Evolutionary conservation across 30 jellyfish, hydroid and myxozoan genomes (phyloP).

Genomic region (Catostylus mosaicus): DNA sequence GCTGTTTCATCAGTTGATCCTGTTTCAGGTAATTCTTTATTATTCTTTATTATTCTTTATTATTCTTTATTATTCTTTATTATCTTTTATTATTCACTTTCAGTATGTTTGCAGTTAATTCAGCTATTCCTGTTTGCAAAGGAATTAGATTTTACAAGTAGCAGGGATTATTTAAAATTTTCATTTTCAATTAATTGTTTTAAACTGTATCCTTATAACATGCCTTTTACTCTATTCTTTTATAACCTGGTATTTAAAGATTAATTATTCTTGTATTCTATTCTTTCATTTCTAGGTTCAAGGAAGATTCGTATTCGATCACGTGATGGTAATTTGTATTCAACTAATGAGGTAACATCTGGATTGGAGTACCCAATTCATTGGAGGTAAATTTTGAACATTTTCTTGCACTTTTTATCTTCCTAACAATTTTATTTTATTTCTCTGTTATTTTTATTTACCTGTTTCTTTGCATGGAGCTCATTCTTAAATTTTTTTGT

Average conservation of each 20-base stretch:
- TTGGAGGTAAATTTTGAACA: conserved; percentile 71
- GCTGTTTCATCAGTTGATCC: conserved; percentile 81
- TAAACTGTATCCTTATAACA: too few relatives aligned
- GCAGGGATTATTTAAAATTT: too few relatives aligned
- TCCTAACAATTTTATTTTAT: background rate
- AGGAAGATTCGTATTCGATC: conserved; percentile 77
- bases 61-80: too few relatives aligned
- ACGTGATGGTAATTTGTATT: conserved; percentile 79
- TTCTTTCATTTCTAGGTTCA: conserved; percentile 43
- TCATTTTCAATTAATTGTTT: too few relatives aligned
- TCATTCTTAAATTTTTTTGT: background rate
- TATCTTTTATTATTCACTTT: too few relatives aligned
- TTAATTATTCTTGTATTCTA: background rate
- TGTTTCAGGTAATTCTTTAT: conserved; percentile 60
- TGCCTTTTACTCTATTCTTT: too few relatives aligned
- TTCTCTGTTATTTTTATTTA: background rate
- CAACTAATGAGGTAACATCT: conserved; percentile 82
- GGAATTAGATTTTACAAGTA: too few relatives aligned
- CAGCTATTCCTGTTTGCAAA: too few relatives aligned
- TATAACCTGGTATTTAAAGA: background rate
- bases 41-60: too few relatives aligned
- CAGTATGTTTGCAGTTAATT: too few relatives aligned
- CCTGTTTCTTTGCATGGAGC: background rate
- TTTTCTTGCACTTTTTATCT: background rate
- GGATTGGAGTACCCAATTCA: conserved; percentile 78